Conservation (phyloP, 2,113 vertebrate genomes). For the Ciconia maguari region DNA sequence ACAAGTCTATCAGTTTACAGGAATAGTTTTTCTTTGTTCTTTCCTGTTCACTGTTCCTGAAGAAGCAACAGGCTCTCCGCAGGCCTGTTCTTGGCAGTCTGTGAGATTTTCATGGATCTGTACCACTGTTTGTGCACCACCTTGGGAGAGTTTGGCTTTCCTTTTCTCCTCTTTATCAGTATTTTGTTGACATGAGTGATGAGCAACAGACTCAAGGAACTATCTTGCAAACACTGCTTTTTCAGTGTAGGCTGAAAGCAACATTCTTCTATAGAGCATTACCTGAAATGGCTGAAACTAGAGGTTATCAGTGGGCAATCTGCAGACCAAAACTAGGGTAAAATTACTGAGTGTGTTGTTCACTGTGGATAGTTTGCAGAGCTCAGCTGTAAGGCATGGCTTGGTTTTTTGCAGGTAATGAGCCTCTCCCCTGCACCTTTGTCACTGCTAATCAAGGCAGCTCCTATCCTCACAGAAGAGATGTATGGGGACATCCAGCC, state of each 20-base stretch:
- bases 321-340: background rate
- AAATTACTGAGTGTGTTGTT: background rate
- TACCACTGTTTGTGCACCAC: background rate
- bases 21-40: background rate
- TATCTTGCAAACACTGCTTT: background rate
- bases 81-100: background rate
- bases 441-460: slow-evolving; percentile 95
- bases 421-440: slow-evolving; percentile 94
- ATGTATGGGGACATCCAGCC: slow-evolving; percentile 98
- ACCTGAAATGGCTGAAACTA: background rate
- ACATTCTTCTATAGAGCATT: accelerated
- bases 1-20: background rate
- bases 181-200: background rate
- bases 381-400: background rate
- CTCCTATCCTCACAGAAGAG: slow-evolving; percentile 93
- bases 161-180: background rate
- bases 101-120: background rate
- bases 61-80: background rate
- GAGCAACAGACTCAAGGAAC: background rate
- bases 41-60: background rate
- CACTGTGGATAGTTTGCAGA: background rate
- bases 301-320: background rate
- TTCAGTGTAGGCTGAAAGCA: background rate
- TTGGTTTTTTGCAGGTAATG: slow-evolving; percentile 84
- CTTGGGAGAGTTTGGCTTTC: background rate